These are phyloP conservation scores for Craterocephalus amniculus DNA, from an alignment of 2,797 vertebrate genomes.

Conservation along the genomic window DNA sequence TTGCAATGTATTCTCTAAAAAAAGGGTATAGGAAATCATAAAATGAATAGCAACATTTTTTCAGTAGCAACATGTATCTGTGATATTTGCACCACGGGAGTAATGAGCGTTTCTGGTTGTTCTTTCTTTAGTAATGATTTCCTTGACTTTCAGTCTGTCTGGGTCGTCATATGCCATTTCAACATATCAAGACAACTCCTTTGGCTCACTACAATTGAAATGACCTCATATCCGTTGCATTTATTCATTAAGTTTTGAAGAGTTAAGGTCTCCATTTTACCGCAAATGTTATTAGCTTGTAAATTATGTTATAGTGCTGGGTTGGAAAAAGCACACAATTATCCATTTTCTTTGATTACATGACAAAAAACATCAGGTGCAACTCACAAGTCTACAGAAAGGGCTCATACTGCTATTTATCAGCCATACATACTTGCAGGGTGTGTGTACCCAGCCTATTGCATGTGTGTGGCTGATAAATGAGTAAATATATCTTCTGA, in stretches of 20 bases:
- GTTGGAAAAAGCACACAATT: slow-evolving; percentile 38
- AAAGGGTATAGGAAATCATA: no score
- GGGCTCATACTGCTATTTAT: slow-evolving; percentile 32
- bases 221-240: slow-evolving; percentile 52
- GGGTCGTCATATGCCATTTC: slow-evolving; percentile 46
- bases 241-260: slow-evolving; percentile 59
- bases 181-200: slow-evolving; percentile 27
- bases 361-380: slow-evolving; percentile 54
- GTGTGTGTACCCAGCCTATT: not conserved
- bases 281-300: slow-evolving; percentile 59
- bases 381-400: slow-evolving; percentile 13
- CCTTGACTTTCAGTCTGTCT: no score
- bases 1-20: no score
- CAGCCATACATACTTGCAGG: slow-evolving; percentile 1
- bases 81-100: no score
- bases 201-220: slow-evolving; percentile 51
- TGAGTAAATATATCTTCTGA: slow-evolving; percentile 46
- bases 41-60: no score
- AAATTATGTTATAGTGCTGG: slow-evolving; percentile 54
- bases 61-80: no score
- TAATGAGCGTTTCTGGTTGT: no score
- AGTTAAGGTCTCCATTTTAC: slow-evolving; percentile 48
- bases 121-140: no score
- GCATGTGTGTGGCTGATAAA: slow-evolving; percentile 42
- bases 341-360: slow-evolving; percentile 53